A percentile compares a stretch with the other conserved stretches of the same genome.
These are phyloP conservation scores for Petrosia ficiformis DNA, from an alignment of 37 sponge, comb jelly and placozoan genomes.

Conservation along the genomic window DNA sequence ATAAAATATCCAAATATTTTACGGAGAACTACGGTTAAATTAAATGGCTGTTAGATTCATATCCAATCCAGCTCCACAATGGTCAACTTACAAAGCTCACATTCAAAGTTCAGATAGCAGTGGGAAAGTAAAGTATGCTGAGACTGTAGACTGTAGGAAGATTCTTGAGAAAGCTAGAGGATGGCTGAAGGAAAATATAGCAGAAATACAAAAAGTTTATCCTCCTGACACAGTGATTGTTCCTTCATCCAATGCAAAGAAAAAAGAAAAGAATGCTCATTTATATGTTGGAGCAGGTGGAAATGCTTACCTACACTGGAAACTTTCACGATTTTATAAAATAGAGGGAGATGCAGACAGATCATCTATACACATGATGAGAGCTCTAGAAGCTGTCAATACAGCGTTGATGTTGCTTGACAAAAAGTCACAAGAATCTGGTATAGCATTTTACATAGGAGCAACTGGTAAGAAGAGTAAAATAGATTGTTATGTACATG, in stretches of 20 bases:
- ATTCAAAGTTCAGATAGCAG: background rate
- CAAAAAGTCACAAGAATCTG: background rate
- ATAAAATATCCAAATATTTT: too few species aligned
- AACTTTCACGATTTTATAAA: conserved; percentile 14
- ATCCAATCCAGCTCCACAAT: too few species aligned
- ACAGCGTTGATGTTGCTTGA: conserved; percentile 15
- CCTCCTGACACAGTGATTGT: background rate
- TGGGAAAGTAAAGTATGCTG: background rate
- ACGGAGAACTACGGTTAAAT: too few species aligned
- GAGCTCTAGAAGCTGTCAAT: conserved; percentile 19
- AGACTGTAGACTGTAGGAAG: background rate
- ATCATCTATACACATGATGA: background rate
- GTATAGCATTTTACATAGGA: conserved; percentile 38
- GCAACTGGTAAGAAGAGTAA: conserved; percentile 33
- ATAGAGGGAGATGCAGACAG: conserved; percentile 18
- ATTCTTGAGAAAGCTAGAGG: background rate
- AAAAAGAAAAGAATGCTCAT: background rate
- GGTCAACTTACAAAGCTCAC: too few species aligned
- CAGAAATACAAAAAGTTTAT: background rate
- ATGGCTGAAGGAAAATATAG: background rate
- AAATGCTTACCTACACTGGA: conserved; percentile 56
- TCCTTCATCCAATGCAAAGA: background rate
- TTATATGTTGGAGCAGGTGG: conserved; percentile 17
- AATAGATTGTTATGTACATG: too few species aligned
- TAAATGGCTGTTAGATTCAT: too few species aligned